Conservation (phyloP, 2,113 vertebrate species). For the Myodes glareolus region DNA sequence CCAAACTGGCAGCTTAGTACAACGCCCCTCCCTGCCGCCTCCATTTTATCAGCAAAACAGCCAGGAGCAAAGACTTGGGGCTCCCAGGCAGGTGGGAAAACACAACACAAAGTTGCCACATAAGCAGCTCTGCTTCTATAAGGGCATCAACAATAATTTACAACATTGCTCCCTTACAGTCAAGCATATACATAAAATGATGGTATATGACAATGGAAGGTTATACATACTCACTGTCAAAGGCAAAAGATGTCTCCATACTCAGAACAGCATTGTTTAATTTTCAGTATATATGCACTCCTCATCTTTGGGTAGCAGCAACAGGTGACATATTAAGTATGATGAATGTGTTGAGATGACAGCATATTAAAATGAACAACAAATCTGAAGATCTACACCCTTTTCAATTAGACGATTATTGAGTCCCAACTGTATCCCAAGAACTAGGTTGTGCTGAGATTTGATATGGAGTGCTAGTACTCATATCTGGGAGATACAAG, state of each 20-base stretch:
- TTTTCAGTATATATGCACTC: background rate
- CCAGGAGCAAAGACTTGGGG: background rate
- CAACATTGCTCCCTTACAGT: constrained; percentile 40
- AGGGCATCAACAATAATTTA: background rate
- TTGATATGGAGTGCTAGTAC: background rate
- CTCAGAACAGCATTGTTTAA: background rate
- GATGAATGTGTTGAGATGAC: background rate
- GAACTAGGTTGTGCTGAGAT: background rate
- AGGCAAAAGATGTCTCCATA: background rate
- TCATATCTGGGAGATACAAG: background rate
- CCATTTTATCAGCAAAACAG: constrained; percentile 53
- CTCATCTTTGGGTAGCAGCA: background rate
- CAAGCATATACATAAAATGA: constrained; percentile 1
- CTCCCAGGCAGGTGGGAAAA: background rate
- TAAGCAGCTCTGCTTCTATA: background rate
- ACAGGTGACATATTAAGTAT: background rate
- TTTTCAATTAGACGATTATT: background rate
- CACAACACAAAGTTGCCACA: background rate
- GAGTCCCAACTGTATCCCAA: background rate
- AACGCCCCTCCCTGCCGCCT: background rate
- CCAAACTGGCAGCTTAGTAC: constrained; percentile 43
- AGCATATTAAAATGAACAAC: background rate
- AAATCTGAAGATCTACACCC: background rate
- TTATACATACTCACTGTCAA: background rate
- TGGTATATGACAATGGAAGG: background rate